These are phyloP conservation scores for Clupea harengus DNA, from an alignment of 2,113 vertebrate species.

Conservation along the genomic window DNA sequence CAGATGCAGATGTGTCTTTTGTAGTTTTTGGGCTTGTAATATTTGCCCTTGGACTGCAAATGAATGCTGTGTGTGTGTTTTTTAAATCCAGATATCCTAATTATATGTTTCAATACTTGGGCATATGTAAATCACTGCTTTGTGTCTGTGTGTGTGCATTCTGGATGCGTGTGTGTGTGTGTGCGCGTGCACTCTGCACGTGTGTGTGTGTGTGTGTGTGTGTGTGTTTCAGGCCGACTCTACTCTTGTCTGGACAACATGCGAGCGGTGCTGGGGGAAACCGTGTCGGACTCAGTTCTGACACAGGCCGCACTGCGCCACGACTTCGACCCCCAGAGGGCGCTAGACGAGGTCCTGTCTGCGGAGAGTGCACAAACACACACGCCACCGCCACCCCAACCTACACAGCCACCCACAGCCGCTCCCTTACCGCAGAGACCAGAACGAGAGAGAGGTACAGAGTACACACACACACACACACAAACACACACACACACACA, in stretches of 20 bases:
- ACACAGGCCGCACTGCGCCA: slow-evolving; percentile 80
- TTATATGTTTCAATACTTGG: no score
- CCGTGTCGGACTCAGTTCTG: slow-evolving; percentile 80
- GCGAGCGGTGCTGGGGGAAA: slow-evolving; percentile 86
- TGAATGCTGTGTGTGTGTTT: neutral
- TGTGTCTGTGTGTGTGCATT: neutral
- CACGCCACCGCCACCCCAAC: slow-evolving; percentile 75
- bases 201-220: slow-evolving; percentile 21
- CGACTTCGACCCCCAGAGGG: slow-evolving; percentile 85
- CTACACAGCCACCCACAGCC: slow-evolving; percentile 66
- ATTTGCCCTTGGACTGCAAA: neutral
- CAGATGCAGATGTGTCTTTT: neutral
- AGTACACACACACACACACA: neutral
- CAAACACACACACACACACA: neutral
- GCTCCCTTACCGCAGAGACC: neutral
- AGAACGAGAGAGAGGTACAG: slow-evolving; percentile 8
- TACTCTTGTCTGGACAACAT: slow-evolving; percentile 94
- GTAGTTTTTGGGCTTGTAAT: neutral
- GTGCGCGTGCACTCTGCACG: neutral
- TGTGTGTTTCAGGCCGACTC: slow-evolving; percentile 74
- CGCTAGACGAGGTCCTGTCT: slow-evolving; percentile 84
- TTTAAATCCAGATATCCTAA: no score
- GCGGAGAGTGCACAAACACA: slow-evolving; percentile 67
- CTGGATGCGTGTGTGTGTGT: neutral
- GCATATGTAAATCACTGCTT: neutral